Evolutionary conservation across 2,113 vertebrate species (phyloP), one percentile per base, ranked within the genome.

Genomic region (Reinhardtius hippoglossoides): DNA sequence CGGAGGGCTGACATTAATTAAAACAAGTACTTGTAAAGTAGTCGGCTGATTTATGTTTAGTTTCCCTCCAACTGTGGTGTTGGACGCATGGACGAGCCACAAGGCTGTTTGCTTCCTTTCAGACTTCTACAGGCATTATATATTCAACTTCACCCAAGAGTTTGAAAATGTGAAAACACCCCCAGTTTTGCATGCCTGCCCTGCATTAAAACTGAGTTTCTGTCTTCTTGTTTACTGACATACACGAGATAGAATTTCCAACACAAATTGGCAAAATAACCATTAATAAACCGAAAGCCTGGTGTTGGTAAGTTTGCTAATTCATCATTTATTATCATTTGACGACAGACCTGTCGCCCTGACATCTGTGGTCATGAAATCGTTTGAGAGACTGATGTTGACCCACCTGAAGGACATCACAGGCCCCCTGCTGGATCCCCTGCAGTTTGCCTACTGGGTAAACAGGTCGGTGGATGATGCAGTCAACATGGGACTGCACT

Each of bases 101-200:
- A 48, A 69, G 24, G 24, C 35, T n/a, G 24, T 52, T 64, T 48
- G 13, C 44, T 48, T 48, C 44, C 15, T 75, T 26, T 44, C 10
- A 42, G 40, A 71, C 16, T 62, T 37, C 48, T 50, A 42, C 13
- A 50, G 21, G 42, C 63, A 18, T 44, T 16, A 74, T 64, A 58
- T 59, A 75, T 76, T 67, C 60, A 61, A 55, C 37, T 67, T 62
- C 21, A 35, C 26, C 67, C 48, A 62, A 56, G 61, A 67, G 16
- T 23, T 50, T 67, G 50, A n/a, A 61, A 9, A 63, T 73, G 58
- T 82, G 18, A 73, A 73, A 64, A 64, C 68, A 63, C 50, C 74
- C 70, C 59, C 58, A 82, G 40, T 24, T 73, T 54, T 58, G 21
- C 24, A 20, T 35, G 62, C 44, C 44, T 7, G 5, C 55, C 0